Conservation (phyloP, 2,797 vertebrate genomes). For the Dendrocincla tyrannina region DNA sequence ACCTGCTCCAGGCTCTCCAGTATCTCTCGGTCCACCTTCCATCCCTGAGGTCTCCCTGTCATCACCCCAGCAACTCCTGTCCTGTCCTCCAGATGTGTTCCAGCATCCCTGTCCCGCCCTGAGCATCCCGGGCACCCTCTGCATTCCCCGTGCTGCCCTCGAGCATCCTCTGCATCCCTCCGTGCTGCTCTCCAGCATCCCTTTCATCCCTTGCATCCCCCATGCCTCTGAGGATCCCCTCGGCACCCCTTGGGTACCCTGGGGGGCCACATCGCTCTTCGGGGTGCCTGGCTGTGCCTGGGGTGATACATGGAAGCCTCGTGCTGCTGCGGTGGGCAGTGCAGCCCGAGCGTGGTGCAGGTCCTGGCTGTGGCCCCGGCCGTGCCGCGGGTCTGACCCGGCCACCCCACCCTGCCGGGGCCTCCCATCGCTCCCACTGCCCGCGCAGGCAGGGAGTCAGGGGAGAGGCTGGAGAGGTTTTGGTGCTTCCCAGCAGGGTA, state of each 20-base stretch:
- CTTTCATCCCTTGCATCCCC: background rate
- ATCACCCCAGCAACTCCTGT: background rate
- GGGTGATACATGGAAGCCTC: background rate
- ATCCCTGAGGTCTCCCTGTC: background rate
- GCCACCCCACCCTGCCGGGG: background rate
- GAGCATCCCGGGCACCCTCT: background rate
- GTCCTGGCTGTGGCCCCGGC: background rate
- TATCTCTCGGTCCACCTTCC: background rate
- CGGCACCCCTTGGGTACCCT: background rate
- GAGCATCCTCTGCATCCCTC: background rate
- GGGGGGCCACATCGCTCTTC: background rate
- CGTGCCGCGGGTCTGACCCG: background rate
- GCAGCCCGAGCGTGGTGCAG: background rate
- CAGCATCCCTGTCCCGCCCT: background rate
- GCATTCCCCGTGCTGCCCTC: background rate
- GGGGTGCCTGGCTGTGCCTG: background rate
- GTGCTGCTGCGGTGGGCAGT: rapidly evolving
- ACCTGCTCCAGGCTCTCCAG: background rate
- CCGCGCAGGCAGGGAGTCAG: background rate
- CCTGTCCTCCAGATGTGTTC: background rate
- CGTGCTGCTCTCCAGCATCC: background rate
- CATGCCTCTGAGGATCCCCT: background rate
- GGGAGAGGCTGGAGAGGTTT: background rate
- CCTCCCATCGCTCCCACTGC: no score
- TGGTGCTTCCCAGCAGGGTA: background rate